Percentiles rank a stretch among this genome's conserved stretches.
Evolutionary conservation across 2,113 vertebrate genomes (phyloP).

Genomic region (Trogon melanurus): DNA sequence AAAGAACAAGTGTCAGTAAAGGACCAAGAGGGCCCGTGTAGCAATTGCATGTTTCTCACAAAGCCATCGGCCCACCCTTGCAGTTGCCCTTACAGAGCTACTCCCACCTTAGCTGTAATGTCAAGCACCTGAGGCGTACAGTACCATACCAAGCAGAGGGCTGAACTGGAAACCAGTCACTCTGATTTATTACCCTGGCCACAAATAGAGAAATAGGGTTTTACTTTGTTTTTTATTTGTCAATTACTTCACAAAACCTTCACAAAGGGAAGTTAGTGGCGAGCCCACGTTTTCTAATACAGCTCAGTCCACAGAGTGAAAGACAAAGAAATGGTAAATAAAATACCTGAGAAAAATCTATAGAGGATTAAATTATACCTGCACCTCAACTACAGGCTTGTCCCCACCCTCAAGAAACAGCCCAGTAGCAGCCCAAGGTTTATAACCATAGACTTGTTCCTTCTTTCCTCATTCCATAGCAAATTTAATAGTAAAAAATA

Average conservation of each 20-base stretch:
- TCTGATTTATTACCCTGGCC: accelerated
- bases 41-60: accelerated
- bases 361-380: accelerated
- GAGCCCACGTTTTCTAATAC: accelerated
- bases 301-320: not conserved
- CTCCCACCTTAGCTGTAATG: too few species aligned
- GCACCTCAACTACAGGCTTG: accelerated
- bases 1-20: accelerated
- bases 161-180: not conserved
- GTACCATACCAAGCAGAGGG: accelerated
- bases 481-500: accelerated
- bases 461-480: accelerated
- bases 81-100: not conserved
- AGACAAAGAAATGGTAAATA: accelerated
- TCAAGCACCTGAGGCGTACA: accelerated
- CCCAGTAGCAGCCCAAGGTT: not conserved
- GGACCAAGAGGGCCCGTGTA: accelerated
- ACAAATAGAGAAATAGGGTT: accelerated
- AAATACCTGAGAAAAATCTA: accelerated
- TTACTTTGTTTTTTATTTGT: accelerated
- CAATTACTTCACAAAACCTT: not conserved
- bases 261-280: accelerated
- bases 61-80: accelerated
- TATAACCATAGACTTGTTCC: accelerated
- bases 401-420: too few species aligned